Conservation (phyloP, 2,797 vertebrate genomes). For the Chiroxiphia lanceolata region DNA sequence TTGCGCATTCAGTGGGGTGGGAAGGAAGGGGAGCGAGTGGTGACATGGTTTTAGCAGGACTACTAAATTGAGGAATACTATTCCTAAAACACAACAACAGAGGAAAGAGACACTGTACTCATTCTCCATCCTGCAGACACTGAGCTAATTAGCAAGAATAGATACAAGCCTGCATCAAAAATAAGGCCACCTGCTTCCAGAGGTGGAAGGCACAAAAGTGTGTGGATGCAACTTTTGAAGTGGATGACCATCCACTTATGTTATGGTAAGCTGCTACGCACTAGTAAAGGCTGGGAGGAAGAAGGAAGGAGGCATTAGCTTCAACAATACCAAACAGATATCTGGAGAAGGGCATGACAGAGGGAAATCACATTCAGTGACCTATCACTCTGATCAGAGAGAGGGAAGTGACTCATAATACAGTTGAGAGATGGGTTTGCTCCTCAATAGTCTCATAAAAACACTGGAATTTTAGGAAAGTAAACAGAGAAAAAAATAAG, state of each 20-base stretch:
- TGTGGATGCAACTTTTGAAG: neutral
- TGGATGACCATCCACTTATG: neutral
- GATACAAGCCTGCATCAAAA: neutral
- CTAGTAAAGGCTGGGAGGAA: neutral
- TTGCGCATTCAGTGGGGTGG: neutral
- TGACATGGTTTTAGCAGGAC: too few species aligned
- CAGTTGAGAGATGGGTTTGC: neutral
- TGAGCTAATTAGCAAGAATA: neutral
- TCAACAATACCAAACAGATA: neutral
- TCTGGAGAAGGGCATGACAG: neutral
- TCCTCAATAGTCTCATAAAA: neutral
- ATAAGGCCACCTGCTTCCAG: neutral
- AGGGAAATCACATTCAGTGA: neutral
- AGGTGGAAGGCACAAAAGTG: neutral
- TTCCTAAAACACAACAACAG: neutral
- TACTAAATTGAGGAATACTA: neutral
- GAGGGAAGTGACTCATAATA: neutral
- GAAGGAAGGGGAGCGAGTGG: neutral
- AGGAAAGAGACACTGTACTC: neutral
- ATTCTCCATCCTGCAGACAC: neutral
- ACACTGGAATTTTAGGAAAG: neutral
- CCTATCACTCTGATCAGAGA: neutral
- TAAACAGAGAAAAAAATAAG: neutral
- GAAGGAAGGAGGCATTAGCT: neutral
- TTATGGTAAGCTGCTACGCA: rapidly evolving